Conservation (phyloP, 2,888 invertebrate genomes). For the Invenusta paracnida region DNA sequence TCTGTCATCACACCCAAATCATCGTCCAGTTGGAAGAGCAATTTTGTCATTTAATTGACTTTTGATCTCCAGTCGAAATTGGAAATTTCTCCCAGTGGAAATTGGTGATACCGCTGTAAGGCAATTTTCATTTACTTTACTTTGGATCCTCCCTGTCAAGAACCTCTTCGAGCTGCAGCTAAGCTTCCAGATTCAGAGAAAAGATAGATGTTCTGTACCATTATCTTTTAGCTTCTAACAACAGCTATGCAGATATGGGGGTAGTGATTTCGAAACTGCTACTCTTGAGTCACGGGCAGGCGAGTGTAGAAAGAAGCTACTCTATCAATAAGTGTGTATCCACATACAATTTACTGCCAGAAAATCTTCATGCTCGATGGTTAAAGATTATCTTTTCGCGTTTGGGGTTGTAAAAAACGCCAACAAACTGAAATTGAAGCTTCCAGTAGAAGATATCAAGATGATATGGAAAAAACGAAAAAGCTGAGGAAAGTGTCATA, state of each 20-base stretch:
- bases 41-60: conserved; percentile 12
- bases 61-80: not conserved
- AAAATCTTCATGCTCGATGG: not conserved
- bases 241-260: conserved; percentile 13
- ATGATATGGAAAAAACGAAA: not conserved
- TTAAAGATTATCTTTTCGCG: too few relatives aligned
- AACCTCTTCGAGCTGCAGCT: conserved; percentile 24
- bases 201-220: conserved; percentile 2
- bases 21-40: not conserved
- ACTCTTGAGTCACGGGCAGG: conserved; percentile 14
- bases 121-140: not conserved
- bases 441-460: not conserved
- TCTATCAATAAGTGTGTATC: conserved; percentile 29
- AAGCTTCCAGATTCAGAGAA: not conserved
- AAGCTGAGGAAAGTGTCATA: not conserved
- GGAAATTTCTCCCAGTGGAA: not conserved
- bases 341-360: conserved; percentile 7
- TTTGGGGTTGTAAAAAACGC: not conserved
- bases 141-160: not conserved
- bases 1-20: conserved; percentile 18
- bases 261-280: conserved; percentile 22
- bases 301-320: conserved; percentile 1
- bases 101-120: conserved; percentile 9
- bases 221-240: conserved; percentile 12
- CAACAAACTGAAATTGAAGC: not conserved